Base-by-base conservation (phyloP, 2,888 invertebrate genomes). In the Scotopteryx bipunctaria region DNA sequence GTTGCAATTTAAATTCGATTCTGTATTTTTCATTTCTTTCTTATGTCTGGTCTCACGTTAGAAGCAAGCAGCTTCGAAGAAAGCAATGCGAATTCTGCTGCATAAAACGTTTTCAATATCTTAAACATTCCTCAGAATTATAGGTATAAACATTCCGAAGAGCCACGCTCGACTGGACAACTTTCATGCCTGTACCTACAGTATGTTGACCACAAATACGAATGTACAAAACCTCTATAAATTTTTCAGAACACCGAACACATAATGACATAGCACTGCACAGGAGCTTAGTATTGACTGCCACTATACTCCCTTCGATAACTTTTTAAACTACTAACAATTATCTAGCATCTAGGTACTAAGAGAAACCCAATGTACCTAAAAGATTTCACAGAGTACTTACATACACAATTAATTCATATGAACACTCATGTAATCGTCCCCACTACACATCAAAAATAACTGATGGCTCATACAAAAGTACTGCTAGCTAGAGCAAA, bases 281-380 rank as follows among this genome's bases (percentile, higher is more conserved):
- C 42, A 32, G 17, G 38, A 47, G 43, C 52, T 47, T 46, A 0
- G 31, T 9, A 46, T 52, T 52, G 46, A 53, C 47, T 53, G 47
- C 47, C 53, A 43, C 21, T 46, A 0, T 29, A 44, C 44, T 41
- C 21, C 23, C 9, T 31, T 13, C 16, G 6, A 23, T 37, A 25
- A 37, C 23, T 3, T 41, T 21, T 15, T 23, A 32, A 19, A 19
- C 3, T 32, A 33, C 15, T 40, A 33, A 42, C 31, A 19, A 13
- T 8, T n/a, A n/a, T n/a, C n/a, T n/a, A n/a, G n/a, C n/a, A n/a
- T n/a, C n/a, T n/a, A n/a, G n/a, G n/a, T n/a, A n/a, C n/a, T n/a
- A n/a, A n/a, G n/a, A n/a, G n/a, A n/a, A n/a, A n/a, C n/a, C n/a
- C n/a, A n/a, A n/a, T n/a, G n/a, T n/a, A n/a, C n/a, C n/a, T n/a